Evolutionary conservation across 2,797 vertebrate genomes (phyloP).

Genomic region (Hirundo rustica): DNA sequence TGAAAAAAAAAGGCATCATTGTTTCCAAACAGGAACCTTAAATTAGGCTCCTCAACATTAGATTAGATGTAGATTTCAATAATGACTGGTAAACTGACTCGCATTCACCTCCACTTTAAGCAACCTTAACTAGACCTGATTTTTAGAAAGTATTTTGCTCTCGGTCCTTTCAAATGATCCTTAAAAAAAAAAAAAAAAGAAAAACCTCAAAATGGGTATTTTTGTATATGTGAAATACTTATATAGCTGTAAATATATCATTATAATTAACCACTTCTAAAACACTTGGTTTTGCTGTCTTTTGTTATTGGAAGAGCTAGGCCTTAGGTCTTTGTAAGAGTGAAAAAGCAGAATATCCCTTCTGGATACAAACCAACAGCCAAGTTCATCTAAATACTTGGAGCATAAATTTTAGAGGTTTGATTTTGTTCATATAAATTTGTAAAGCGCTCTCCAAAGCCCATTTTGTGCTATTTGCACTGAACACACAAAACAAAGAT

Average conservation of each 20-base stretch:
- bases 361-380: background rate
- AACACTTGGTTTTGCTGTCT: background rate
- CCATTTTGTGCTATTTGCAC: background rate
- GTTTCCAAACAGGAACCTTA: background rate
- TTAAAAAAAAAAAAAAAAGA: background rate
- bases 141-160: background rate
- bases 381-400: background rate
- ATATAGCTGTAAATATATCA: background rate
- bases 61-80: background rate
- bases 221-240: background rate
- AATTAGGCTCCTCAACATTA: background rate
- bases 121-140: background rate
- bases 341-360: background rate
- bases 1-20: background rate
- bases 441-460: background rate
- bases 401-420: background rate
- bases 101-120: background rate
- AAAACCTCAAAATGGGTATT: background rate
- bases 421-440: background rate
- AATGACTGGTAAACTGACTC: background rate
- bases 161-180: background rate
- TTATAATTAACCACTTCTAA: background rate
- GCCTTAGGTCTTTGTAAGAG: background rate
- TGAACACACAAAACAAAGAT: background rate
- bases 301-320: background rate